Percentiles rank a stretch among this genome's conserved stretches.
These are phyloP conservation scores for Adelosebastes latens DNA, from an alignment of 2,797 vertebrate genomes.

Conservation along the genomic window DNA sequence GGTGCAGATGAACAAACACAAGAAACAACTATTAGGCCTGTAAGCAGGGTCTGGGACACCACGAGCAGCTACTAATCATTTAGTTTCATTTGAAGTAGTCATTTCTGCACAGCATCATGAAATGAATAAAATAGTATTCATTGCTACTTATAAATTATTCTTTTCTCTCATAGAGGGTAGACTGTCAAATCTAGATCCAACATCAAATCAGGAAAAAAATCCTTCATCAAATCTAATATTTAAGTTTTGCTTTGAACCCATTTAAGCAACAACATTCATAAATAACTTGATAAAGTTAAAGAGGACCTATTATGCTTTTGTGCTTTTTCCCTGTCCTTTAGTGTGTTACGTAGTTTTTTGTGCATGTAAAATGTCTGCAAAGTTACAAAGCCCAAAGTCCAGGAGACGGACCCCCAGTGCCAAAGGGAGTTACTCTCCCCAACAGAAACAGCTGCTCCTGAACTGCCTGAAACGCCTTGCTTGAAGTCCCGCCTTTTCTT, in stretches of 20 bases:
- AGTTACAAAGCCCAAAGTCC: too few relatives aligned
- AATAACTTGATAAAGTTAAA: neutral
- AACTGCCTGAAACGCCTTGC: too few relatives aligned
- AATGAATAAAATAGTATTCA: neutral
- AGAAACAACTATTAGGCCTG: neutral
- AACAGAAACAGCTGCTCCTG: too few relatives aligned
- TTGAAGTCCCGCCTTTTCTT: too few relatives aligned
- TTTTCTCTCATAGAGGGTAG: neutral
- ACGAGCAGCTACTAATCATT: neutral
- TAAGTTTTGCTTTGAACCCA: neutral
- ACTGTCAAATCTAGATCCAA: neutral
- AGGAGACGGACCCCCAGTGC: too few relatives aligned
- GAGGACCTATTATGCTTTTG: neutral
- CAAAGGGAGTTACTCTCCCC: too few relatives aligned
- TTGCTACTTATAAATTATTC: neutral
- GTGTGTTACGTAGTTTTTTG: neutral
- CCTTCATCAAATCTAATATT: neutral
- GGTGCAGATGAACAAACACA: conserved; percentile 9
- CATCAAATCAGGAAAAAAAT: neutral
- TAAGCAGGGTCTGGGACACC: neutral
- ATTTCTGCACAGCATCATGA: neutral
- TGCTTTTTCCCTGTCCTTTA: neutral
- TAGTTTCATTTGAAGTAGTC: neutral
- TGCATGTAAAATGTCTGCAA: neutral
- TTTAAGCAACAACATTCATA: neutral